Conservation (phyloP, 2,113 vertebrate species). For the Illadopsis cleaveri region DNA sequence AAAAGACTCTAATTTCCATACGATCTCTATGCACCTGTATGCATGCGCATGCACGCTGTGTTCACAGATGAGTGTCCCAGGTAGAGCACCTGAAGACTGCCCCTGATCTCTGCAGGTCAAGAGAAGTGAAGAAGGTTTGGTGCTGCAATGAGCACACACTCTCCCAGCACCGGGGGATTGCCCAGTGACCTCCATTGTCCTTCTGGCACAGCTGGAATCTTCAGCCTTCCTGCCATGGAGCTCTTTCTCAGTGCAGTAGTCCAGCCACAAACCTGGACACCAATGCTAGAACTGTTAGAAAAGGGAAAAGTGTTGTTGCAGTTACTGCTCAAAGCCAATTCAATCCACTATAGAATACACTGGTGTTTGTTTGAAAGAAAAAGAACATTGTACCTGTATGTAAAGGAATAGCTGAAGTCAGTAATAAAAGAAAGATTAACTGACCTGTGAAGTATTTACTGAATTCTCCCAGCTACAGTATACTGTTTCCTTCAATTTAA, state of each 20-base stretch:
- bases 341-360: background rate
- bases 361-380: background rate
- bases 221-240: background rate
- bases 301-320: background rate
- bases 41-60: rapidly evolving
- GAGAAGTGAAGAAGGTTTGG: background rate
- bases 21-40: background rate
- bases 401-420: background rate
- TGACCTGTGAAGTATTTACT: background rate
- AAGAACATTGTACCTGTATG: background rate
- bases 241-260: background rate
- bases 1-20: background rate
- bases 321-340: background rate
- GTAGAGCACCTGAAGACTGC: too few relatives aligned
- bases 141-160: rapidly evolving
- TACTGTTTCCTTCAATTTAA: background rate
- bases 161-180: rapidly evolving
- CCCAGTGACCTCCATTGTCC: rapidly evolving
- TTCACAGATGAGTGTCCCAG: background rate
- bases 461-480: background rate
- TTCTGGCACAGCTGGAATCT: background rate
- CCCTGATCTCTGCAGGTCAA: background rate
- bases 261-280: background rate
- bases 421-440: background rate
- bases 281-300: background rate